phyloP scores from a whole-genome alignment of 2,888 invertebrate species.

The Gandaritis pyraliata region DNA sequence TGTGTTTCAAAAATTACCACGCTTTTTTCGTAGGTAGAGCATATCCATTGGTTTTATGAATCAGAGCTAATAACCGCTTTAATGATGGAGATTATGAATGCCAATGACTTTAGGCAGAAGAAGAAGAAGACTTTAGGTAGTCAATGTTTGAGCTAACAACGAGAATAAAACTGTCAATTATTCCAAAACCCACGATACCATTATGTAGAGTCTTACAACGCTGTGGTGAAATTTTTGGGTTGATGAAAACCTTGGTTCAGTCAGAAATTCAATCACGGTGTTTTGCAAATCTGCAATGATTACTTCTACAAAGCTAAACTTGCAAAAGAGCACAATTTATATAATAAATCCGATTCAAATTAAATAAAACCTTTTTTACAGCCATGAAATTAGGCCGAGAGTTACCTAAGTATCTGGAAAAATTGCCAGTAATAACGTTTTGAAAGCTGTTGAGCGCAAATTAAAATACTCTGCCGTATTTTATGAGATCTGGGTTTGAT shows the following conservation, averaged over 20 bases:
- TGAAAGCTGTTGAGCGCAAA: slow-evolving; percentile 28
- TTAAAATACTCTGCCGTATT: slow-evolving; percentile 18
- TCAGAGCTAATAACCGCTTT: no score
- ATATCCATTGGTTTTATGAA: no score
- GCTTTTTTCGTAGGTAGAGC: no score
- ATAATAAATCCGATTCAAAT: slow-evolving; percentile 18
- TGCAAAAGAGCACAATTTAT: slow-evolving; percentile 6
- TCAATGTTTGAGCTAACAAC: no score
- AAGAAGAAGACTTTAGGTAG: no score
- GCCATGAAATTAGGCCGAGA: slow-evolving; percentile 17
- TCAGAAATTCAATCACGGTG: not conserved
- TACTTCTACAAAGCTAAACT: slow-evolving; percentile 11
- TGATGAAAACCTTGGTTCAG: not conserved
- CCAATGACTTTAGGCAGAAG: no score
- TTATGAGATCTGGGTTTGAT: slow-evolving; percentile 7
- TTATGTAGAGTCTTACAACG: no score
- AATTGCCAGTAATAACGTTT: slow-evolving; percentile 34
- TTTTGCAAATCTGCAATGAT: not conserved
- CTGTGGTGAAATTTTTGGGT: no score
- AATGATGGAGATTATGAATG: no score
- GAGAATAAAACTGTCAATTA: no score
- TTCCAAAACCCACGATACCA: no score
- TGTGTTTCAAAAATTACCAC: no score
- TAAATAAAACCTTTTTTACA: slow-evolving; percentile 32
- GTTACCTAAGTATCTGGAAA: slow-evolving; percentile 31